Base-by-base conservation (phyloP, 1,140 invertebrate species). In the Micrasema minimum region DNA sequence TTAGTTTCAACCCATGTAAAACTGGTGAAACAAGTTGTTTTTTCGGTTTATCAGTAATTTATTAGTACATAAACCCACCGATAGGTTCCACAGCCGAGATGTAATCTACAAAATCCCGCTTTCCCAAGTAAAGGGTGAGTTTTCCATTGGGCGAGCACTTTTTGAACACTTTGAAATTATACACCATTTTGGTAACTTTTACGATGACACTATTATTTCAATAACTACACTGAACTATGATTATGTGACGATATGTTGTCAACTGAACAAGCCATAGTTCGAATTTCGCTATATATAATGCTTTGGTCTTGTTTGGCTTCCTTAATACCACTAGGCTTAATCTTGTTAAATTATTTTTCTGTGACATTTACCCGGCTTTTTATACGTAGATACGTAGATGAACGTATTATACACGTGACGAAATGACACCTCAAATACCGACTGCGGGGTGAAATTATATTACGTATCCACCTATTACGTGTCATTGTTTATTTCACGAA, bases 21-120 rank as follows among this genome's bases (percentile, higher is more conserved):
- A 31, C 7, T 31, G 26, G 26, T 4, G 7, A 7, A 31, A 31
- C 11, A 45, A n/a, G 14, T 45, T 45, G 41, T 45, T 50, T 14
- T 50, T 14, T 22, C 11, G 18, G 46, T 22, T 50, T 2, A 22
- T 50, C 46, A 11, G 16, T 50, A 50, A 50, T 18, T 31, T 31
- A 20, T 22, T 50, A 50, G 11, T 50, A n/a, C 26, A 38, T 41
- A 10, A 38, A 14, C 89, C 83, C 83, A 96, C 95, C 96, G 75
- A 99, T 92, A 0, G 96, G 93, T 80, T 99, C 97, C 51, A 96
- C 92, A 50, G 92, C 92, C 0, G 92, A 91, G 20, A 98, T 88
- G 78, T 98, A 94, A 82, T 99, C 97, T 62, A 99, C 92, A 83
- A 97, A 98, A 80, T 99, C 97, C 76, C 97, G 86, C 82, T 98